phyloP scores from a whole-genome alignment of 23 tunicate genomes.

The Diplosoma virens region DNA sequence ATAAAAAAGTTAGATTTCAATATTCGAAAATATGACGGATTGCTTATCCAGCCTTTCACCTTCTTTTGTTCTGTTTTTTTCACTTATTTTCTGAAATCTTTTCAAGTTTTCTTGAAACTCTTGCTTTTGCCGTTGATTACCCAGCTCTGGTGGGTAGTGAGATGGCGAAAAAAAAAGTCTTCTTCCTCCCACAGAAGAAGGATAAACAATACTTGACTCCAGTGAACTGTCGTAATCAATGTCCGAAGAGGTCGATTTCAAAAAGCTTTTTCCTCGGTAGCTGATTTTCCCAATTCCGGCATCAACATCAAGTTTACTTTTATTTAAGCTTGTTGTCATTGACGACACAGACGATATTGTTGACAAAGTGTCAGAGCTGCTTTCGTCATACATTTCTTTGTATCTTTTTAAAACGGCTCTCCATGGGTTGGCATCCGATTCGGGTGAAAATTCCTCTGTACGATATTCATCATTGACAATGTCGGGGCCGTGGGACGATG shows the following conservation, averaged over 20 bases:
- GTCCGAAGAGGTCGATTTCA: constrained; percentile 20
- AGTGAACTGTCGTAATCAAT: constrained; percentile 28
- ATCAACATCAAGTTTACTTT: constrained; percentile 28
- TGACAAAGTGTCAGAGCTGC: background rate
- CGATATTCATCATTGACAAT: too few relatives aligned
- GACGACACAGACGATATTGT: constrained; percentile 42
- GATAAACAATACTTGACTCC: constrained; percentile 2
- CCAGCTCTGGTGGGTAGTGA: constrained; percentile 48
- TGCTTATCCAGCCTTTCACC: background rate
- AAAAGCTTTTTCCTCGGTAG: constrained; percentile 13
- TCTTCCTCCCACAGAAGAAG: constrained; percentile 20
- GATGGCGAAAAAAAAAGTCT: constrained; percentile 6
- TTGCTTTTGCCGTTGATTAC: constrained; percentile 35
- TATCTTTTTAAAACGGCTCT: too few relatives aligned
- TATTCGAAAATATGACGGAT: too few relatives aligned
- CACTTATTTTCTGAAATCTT: constrained; percentile 52
- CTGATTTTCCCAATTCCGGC: constrained; percentile 26
- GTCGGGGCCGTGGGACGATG: too few relatives aligned
- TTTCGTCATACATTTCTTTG: background rate
- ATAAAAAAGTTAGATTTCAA: too few relatives aligned
- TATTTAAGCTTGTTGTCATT: constrained; percentile 36
- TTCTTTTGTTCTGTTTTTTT: background rate
- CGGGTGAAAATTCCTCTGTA: too few relatives aligned
- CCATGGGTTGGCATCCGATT: too few relatives aligned
- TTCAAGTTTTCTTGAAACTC: constrained; percentile 34